Conservation (phyloP, 2,113 vertebrate genomes). For the Brachyhypopomus occidentalis region DNA sequence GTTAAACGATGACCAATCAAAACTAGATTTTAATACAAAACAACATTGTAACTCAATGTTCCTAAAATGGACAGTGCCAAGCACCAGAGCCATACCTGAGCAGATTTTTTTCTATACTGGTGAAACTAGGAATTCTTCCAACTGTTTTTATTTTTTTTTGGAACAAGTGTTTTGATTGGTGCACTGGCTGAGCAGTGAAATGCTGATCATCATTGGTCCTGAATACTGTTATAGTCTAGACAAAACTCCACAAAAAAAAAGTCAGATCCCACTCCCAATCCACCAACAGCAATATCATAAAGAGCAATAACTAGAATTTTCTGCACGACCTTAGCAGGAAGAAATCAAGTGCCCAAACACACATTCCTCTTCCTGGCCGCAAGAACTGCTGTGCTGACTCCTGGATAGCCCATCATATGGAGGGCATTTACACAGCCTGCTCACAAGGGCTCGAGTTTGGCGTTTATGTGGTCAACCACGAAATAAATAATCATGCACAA, state of each 20-base stretch:
- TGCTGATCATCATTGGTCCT: not conserved
- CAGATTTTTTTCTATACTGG: not conserved
- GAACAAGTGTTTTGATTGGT: not conserved
- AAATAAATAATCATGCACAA: conserved; percentile 70
- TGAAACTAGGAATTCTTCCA: not conserved
- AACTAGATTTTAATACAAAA: too few species aligned
- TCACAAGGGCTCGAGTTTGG: conserved; percentile 63
- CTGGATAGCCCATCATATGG: conserved; percentile 63
- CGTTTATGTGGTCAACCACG: conserved; percentile 68
- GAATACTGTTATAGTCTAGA: not conserved
- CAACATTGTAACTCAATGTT: too few species aligned
- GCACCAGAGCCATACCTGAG: too few species aligned
- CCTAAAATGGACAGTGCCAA: too few species aligned
- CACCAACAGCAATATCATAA: conserved; percentile 4
- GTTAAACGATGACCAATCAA: too few species aligned
- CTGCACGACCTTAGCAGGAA: conserved; percentile 42
- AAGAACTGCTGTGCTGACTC: conserved; percentile 58
- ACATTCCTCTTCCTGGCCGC: conserved; percentile 50
- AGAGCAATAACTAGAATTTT: conserved; percentile 9
- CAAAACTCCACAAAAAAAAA: not conserved
- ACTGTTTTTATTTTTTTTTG: not conserved
- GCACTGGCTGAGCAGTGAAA: not conserved
- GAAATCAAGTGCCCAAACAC: conserved; percentile 51
- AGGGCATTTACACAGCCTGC: conserved; percentile 61
- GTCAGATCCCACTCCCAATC: conserved; percentile 2